Evolutionary conservation across 1,140 invertebrate species (phyloP).

Genomic region (Camponotus pennsylvanicus): DNA sequence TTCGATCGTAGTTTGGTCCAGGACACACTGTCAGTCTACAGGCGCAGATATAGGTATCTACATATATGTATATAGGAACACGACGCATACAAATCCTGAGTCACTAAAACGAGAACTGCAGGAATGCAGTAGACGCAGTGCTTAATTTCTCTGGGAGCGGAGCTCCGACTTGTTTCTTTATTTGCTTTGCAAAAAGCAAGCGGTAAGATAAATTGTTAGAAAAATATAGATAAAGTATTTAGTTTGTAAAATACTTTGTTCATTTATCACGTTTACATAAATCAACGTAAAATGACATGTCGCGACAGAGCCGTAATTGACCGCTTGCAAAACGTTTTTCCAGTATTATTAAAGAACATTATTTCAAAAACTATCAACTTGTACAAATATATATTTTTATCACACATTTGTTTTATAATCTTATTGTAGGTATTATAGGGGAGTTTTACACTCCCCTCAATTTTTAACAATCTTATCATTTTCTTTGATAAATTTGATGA

Average conservation of each 20-base stretch:
- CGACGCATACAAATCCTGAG: background rate
- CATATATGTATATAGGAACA: background rate
- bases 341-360: no score
- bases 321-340: no score
- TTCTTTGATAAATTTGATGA: no score
- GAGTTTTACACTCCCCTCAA: no score
- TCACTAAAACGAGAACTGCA: conserved; percentile 31
- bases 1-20: conserved; percentile 42
- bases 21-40: conserved; percentile 20
- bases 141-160: conserved; percentile 1
- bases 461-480: no score
- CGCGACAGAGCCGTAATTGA: no score
- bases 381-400: no score
- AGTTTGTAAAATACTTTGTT: background rate
- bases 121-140: conserved; percentile 35
- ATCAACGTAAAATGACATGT: no score
- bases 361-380: no score
- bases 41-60: background rate
- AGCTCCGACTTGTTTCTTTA: background rate
- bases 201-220: background rate
- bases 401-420: no score
- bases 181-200: background rate
- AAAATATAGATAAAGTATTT: background rate
- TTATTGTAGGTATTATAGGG: no score
- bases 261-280: background rate